Base-by-base conservation (phyloP, 2,888 invertebrate species). In the Pristionchus entomophagus region DNA sequence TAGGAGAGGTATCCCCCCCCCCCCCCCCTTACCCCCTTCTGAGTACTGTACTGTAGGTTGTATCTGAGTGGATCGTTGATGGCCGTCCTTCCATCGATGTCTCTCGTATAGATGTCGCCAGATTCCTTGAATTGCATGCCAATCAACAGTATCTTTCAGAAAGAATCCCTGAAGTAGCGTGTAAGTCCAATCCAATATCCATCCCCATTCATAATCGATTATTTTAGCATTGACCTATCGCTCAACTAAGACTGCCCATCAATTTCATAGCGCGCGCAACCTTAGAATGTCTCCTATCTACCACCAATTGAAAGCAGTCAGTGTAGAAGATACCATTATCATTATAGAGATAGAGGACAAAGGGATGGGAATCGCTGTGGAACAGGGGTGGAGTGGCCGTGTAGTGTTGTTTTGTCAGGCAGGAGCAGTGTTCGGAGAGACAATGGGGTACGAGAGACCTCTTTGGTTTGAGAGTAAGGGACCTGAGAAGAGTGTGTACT, bases 371-470 rank as follows among this genome's bases (percentile, higher is more conserved):
- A n/a, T n/a, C n/a, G n/a, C n/a, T n/a, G n/a, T n/a, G n/a, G n/a
- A n/a, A n/a, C n/a, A n/a, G n/a, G n/a, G n/a, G n/a, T n/a, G n/a
- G n/a, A n/a, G n/a, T n/a, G n/a, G n/a, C n/a, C n/a, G n/a, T n/a
- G n/a, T n/a, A 26, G 62, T 62, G n/a, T 38, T 59, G 22, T 5
- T 38, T 78, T 12, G 22, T 12, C 32, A 97, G 93, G 96, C 96
- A 17, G 98, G 98, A 0, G 99, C 97, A 0, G 96, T 97, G 10
- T 99, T 99, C 94, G 97, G 97, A 0, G 98, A 98, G 94, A 97
- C 97, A 45, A 98, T 98, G 97, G 98, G 98, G 0, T 99, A 98
- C 94, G 99, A 99, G 94, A 95, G 98, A 88, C 97, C 98, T 0
- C 96, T 96, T 53, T 98, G 97, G 96, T 99, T 98, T 93, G 96